Conservation (phyloP, 2,797 vertebrate genomes). For the Aythya fuligula region DNA sequence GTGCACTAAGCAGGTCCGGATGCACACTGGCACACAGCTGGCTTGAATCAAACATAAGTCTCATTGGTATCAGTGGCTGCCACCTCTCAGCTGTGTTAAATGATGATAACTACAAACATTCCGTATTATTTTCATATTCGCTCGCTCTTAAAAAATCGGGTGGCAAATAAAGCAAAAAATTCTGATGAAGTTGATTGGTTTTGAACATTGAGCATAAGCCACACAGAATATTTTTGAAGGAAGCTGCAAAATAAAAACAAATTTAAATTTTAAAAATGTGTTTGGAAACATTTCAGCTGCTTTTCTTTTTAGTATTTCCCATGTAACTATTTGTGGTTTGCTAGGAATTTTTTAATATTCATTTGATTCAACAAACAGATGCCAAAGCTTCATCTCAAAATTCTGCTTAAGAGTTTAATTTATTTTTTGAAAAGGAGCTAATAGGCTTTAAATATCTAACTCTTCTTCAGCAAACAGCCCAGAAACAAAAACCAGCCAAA, state of each 20-base stretch:
- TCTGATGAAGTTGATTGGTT: not conserved
- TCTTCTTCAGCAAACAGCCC: constrained; percentile 10
- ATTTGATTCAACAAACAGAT: constrained; percentile 41
- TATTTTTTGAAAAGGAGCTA: constrained; percentile 47
- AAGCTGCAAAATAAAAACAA: constrained; percentile 39
- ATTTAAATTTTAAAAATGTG: constrained; percentile 6
- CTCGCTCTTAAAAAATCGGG: not conserved
- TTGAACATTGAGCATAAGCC: not conserved
- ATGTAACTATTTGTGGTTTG: constrained; percentile 37
- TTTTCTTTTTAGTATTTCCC: constrained; percentile 26
- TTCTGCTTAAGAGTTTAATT: constrained; percentile 41
- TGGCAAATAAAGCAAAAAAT: not conserved
- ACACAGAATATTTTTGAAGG: not conserved
- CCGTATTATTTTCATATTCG: not conserved
- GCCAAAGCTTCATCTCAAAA: constrained; percentile 42
- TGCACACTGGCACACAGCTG: accelerated
- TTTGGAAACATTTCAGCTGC: constrained; percentile 26
- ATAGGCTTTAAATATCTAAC: constrained; percentile 34
- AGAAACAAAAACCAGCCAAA: constrained; percentile 46
- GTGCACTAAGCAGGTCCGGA: not conserved
- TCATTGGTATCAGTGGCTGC: not conserved
- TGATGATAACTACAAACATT: not conserved
- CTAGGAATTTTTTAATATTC: constrained; percentile 68
- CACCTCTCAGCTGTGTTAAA: not conserved
- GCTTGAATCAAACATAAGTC: not conserved